Base-by-base conservation (phyloP, 2,113 vertebrate genomes). In the Cepphus grylle region DNA sequence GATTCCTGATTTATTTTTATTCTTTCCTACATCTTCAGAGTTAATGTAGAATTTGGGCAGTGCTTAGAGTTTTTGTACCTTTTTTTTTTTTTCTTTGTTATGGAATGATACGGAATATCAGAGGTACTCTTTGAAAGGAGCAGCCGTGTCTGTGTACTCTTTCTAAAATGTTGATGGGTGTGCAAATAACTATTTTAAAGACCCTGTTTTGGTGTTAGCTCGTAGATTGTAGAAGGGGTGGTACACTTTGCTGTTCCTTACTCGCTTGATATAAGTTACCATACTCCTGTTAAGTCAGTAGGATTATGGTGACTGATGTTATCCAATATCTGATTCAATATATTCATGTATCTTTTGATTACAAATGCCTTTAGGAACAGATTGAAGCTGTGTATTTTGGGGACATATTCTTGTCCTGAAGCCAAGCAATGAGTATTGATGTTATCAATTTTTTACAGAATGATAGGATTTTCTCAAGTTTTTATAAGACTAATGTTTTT, bases 81-180 rank as follows among this genome's bases (percentile, higher is more conserved):
- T 29, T 7, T 52, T 47, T 49, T 49, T n/a, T 36, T 26, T 5
- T 17, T n/a, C 17, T 70, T 29, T 40, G 1, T 70, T 63, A 21
- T 0, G 3, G 43, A 76, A 27, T 38, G 26, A 21, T 52, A 6
- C 0, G 2, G 34, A 43, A 18, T 18, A 12, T 45, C 19, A 14
- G 76, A 55, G 38, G 21, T 61, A 8, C 25, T 58, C 25, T 42
- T 15, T 36, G 27, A 11, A 61, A 67, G 66, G 42, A 70, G 70
- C 70, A 70, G 74, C 14, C 26, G 1, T 5, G 32, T 27, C 42
- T 0, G 0, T 36, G 20, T 53, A 8, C 38, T 56, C 27, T 25
- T 21, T 30, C 53, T 45, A 2, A 42, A 38, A 23, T 11, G 17
- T 50, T 63, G 58, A 26, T 43, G 65, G 42, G 7, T 59, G 11